These are phyloP conservation scores for Isoperla grammatica DNA, from an alignment of 2,888 invertebrate genomes.

Conservation along the genomic window DNA sequence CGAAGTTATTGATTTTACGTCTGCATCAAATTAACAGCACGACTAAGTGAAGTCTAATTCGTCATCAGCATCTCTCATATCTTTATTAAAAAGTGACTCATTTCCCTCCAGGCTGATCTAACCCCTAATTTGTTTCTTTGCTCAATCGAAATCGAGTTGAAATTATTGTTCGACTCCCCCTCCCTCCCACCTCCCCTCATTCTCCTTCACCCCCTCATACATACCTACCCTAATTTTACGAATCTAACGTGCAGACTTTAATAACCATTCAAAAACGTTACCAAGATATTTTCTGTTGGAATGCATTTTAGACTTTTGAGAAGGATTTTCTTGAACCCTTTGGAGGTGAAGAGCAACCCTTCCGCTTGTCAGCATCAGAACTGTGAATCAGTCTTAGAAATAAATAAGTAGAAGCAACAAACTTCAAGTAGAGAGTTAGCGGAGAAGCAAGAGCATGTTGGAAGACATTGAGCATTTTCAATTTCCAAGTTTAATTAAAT, in stretches of 20 bases:
- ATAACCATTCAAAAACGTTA: background rate
- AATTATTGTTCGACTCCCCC: constrained; percentile 18
- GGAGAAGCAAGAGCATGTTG: constrained; percentile 13
- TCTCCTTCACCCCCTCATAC: constrained; percentile 5
- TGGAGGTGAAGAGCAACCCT: background rate
- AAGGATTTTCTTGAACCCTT: constrained; percentile 3
- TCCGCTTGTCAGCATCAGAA: constrained; percentile 17
- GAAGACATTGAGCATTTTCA: constrained; percentile 30
- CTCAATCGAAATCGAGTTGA: constrained; percentile 24
- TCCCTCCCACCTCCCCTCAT: constrained; percentile 1
- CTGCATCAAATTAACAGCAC: too few species aligned
- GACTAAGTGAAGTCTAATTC: constrained; percentile 25
- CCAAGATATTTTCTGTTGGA: too few species aligned
- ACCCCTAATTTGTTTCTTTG: constrained; percentile 27
- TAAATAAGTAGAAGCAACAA: constrained; percentile 15
- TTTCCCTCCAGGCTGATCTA: constrained; percentile 10
- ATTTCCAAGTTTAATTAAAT: constrained; percentile 34
- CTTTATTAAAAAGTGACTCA: constrained; percentile 29
- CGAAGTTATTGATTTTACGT: too few species aligned
- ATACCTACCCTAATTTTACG: background rate
- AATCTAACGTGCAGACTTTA: background rate
- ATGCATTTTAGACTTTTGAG: background rate
- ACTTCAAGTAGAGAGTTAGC: constrained; percentile 14
- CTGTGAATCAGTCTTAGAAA: constrained; percentile 8
- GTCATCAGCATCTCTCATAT: constrained; percentile 27